Evolutionary conservation across 2,797 vertebrate species (phyloP), one percentile per base, ranked within the genome.

Genomic region (Tokudaia tokunoshimensis): DNA sequence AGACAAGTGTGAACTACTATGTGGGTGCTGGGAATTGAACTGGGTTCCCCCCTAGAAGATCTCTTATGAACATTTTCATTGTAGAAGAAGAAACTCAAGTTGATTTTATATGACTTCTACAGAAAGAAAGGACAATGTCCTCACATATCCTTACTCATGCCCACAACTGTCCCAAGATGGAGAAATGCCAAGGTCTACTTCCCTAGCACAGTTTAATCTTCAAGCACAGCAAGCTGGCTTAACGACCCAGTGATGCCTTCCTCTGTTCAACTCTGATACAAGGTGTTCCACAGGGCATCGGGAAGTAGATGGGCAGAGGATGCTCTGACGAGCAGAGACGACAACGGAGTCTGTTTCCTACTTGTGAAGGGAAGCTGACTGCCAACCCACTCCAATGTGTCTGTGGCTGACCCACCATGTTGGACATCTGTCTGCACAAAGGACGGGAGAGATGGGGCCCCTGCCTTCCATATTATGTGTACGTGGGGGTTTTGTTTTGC

Each of bases 31-130:
- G 24, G 24, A 76, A 47, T 4, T 47, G 41, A 76, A 76, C 44
- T 24, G 47, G 13, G 75, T 44, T 41, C 41, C 11, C 14, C 24
- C 41, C 74, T 24, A 26, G 72, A 47, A 47, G 74, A 47, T 24
- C 12, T 50, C 44, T 78, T 52, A 70, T 2, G 44, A 94, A 37
- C n/a, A 92, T 31, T 52, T 75, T 92, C 91, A 63, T 93, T 94
- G 44, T 3, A 50, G 59, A 70, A 89, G 31, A 91, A 95, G 26
- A 91, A 96, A 91, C 3, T 91, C 44, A 26, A 70, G 14, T 95
- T 24, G 59, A 78, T 55, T 96, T 96, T 65, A 41, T 76, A 81
- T 83, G 57, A 94, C 52, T 63, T 93, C 57, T 84, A 80, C 92
- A 50, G 29, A 87, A 19, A 67, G 76, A 76, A 94, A 88, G 47